Conservation (phyloP, 2,888 invertebrate species). For the Sesia bembeciformis region DNA sequence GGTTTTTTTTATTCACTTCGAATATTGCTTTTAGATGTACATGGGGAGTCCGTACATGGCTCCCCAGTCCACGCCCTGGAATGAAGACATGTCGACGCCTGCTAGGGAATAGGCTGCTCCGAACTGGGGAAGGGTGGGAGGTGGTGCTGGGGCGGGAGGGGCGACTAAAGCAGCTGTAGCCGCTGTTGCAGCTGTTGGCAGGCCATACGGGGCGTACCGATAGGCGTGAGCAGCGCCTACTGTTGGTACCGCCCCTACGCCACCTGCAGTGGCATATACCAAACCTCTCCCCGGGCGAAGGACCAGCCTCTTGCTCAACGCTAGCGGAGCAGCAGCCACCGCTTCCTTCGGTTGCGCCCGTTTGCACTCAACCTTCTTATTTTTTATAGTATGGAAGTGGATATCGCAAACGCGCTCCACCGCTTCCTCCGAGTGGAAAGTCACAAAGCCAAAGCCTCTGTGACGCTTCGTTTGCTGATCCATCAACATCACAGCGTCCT, state of each 20-base stretch:
- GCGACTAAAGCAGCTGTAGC: conserved; percentile 52
- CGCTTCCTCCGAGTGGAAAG: conserved; percentile 92
- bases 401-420: conserved; percentile 95
- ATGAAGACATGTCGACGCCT: conserved; percentile 93
- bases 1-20: conserved; percentile 7
- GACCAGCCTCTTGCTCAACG: conserved; percentile 81
- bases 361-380: conserved; percentile 92
- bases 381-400: conserved; percentile 93
- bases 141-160: conserved; percentile 72
- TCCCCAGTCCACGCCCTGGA: conserved; percentile 93
- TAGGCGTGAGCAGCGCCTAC: conserved; percentile 57
- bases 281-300: conserved; percentile 79
- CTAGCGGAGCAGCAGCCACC: conserved; percentile 80
- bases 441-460: conserved; percentile 93
- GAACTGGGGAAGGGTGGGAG: conserved; percentile 76
- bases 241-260: conserved; percentile 43
- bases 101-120: conserved; percentile 86
- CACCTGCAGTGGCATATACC: conserved; percentile 68
- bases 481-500: conserved; percentile 95
- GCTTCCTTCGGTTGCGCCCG: conserved; percentile 94
- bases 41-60: conserved; percentile 94
- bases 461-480: conserved; percentile 94
- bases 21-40: conserved; percentile 80
- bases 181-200: conserved; percentile 41
- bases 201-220: conserved; percentile 71